Percentiles rank a stretch among this genome's conserved stretches.
Conservation (phyloP, 2,113 vertebrate genomes). For the Otocyon megalotis region DNA sequence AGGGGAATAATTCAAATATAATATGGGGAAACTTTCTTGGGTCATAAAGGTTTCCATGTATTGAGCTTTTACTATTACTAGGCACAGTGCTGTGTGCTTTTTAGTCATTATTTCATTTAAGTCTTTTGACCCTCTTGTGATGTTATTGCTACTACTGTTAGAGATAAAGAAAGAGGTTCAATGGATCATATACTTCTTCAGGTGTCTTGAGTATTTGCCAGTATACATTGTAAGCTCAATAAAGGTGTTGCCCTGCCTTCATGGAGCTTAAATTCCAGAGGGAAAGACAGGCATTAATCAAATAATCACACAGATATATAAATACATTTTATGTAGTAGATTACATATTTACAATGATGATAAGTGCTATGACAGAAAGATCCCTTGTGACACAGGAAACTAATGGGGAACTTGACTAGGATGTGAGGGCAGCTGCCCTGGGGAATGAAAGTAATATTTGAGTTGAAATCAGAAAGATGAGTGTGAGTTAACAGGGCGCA, state of each 20-base stretch:
- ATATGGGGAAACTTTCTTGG: constrained; percentile 16
- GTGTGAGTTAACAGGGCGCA: neutral
- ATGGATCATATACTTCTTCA: neutral
- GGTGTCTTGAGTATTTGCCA: neutral
- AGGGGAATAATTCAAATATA: constrained; percentile 51
- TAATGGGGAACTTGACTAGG: neutral
- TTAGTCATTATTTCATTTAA: constrained; percentile 17
- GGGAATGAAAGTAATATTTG: neutral
- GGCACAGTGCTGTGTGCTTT: neutral
- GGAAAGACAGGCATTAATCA: neutral
- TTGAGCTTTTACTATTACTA: neutral
- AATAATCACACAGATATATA: neutral
- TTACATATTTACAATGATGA: neutral
- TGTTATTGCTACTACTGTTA: neutral
- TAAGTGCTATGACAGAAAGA: neutral
- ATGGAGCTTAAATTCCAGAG: constrained; percentile 6
- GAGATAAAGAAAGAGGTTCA: neutral
- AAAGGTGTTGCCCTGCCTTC: neutral
- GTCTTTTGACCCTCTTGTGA: neutral
- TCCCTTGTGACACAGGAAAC: neutral
- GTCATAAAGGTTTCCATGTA: constrained; percentile 37
- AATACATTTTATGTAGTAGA: neutral
- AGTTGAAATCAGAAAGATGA: neutral
- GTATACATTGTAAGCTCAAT: neutral
- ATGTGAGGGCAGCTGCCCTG: neutral